A percentile compares a stretch with the other conserved stretches of the same genome.
Evolutionary conservation across 2,113 vertebrate species (phyloP).

Genomic region (Eretmochelys imbricata): DNA sequence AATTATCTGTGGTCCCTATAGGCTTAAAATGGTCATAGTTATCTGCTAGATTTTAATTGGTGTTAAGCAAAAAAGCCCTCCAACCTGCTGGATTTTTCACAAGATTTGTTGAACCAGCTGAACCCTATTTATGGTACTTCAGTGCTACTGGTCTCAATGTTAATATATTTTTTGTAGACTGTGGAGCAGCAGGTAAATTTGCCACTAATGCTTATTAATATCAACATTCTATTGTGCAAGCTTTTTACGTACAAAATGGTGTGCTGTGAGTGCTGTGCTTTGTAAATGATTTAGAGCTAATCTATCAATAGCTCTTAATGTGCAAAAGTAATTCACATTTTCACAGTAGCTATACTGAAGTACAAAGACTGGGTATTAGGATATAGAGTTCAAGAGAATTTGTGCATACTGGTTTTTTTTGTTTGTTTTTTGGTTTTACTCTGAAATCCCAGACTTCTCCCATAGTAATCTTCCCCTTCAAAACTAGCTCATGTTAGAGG

Average conservation of each 20-base stretch:
- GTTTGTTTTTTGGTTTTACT: background rate
- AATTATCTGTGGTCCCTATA: background rate
- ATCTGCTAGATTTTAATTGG: background rate
- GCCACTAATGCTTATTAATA: background rate
- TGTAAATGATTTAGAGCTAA: background rate
- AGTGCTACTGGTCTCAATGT: background rate
- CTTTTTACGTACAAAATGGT: background rate
- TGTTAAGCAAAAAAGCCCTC: background rate
- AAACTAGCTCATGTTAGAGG: background rate
- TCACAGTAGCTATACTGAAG: background rate
- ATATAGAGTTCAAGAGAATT: background rate
- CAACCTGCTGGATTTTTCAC: background rate
- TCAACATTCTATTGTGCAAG: background rate
- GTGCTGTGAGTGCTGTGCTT: background rate
- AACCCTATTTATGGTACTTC: background rate
- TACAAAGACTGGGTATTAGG: background rate
- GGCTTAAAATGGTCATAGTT: background rate
- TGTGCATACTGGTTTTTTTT: background rate
- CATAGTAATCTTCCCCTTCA: background rate
- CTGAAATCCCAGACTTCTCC: background rate
- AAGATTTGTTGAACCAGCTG: background rate
- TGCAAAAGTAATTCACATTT: background rate
- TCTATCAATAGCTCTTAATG: background rate
- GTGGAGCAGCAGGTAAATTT: background rate
- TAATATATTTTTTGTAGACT: background rate